A percentile compares a stretch with the other conserved stretches of the same genome.
phyloP scores from a whole-genome alignment of 2,797 vertebrate species.

The Euthynnus affinis region DNA sequence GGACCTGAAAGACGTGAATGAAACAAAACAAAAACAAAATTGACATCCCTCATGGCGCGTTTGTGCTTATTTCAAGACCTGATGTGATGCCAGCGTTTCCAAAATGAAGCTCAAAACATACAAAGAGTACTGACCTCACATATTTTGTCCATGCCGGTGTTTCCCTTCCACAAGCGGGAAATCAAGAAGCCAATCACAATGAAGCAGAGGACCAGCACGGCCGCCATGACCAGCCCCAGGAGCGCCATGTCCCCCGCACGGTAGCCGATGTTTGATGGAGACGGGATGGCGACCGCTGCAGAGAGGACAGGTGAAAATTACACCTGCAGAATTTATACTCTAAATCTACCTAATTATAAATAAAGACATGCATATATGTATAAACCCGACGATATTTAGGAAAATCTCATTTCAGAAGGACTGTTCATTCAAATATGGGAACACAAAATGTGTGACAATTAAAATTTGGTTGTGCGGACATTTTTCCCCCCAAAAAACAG shows the following conservation, averaged over 20 bases:
- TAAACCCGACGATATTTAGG: too few species aligned
- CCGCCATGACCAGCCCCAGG: slow-evolving; percentile 89
- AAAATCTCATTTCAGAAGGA: too few species aligned
- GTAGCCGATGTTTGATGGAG: slow-evolving; percentile 78
- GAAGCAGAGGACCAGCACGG: slow-evolving; percentile 87
- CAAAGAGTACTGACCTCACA: slow-evolving; percentile 73
- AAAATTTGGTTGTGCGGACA: too few species aligned
- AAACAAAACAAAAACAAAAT: too few species aligned
- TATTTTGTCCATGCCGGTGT: slow-evolving; percentile 77
- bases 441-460: too few species aligned
- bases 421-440: too few species aligned
- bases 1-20: not conserved
- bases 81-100: not conserved
- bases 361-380: too few species aligned
- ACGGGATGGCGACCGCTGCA: slow-evolving; percentile 77
- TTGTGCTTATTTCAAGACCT: not conserved
- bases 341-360: too few species aligned
- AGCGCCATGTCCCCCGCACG: slow-evolving; percentile 89
- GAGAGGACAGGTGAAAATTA: not conserved
- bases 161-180: slow-evolving; percentile 83
- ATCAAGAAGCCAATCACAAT: slow-evolving; percentile 86
- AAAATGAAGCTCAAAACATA: too few species aligned
- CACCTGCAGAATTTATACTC: not conserved
- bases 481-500: too few species aligned
- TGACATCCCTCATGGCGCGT: too few species aligned